phyloP scores from a whole-genome alignment of 1,140 invertebrate genomes.

The Lepidurus couesii region DNA sequence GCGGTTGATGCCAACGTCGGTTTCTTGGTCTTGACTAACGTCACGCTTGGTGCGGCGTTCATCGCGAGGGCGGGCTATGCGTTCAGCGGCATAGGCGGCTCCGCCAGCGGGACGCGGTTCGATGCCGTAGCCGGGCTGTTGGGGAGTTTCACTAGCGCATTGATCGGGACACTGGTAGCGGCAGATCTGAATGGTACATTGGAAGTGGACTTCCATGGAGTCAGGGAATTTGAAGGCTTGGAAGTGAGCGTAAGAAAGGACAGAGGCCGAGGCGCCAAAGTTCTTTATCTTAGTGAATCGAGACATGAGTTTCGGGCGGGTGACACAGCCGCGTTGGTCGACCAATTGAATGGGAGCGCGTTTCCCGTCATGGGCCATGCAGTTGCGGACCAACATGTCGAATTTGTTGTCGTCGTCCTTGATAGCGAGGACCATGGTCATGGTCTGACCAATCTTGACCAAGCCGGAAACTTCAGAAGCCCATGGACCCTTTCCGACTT shows the following conservation, averaged over 20 bases:
- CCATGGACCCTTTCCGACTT: slow-evolving; percentile 90
- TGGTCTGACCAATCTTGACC: slow-evolving; percentile 91
- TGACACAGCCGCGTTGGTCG: slow-evolving; percentile 86
- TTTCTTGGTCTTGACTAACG: slow-evolving; percentile 55
- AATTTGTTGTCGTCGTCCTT: slow-evolving; percentile 94
- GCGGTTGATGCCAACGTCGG: slow-evolving; percentile 73
- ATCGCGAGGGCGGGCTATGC: slow-evolving; percentile 60
- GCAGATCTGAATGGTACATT: slow-evolving; percentile 92
- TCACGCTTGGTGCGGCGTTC: slow-evolving; percentile 59
- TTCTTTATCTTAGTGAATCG: slow-evolving; percentile 92
- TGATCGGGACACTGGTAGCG: slow-evolving; percentile 76
- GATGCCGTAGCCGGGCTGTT: slow-evolving; percentile 39
- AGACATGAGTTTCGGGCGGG: slow-evolving; percentile 85
- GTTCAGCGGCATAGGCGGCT: slow-evolving; percentile 40
- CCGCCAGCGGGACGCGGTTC: slow-evolving; percentile 37
- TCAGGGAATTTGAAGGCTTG: slow-evolving; percentile 94
- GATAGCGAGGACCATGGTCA: slow-evolving; percentile 94
- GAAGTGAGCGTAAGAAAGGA: slow-evolving; percentile 87
- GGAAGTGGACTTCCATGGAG: slow-evolving; percentile 93
- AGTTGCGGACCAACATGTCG: slow-evolving; percentile 90
- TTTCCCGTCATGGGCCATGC: slow-evolving; percentile 89
- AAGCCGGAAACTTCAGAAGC: slow-evolving; percentile 88
- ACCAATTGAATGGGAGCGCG: slow-evolving; percentile 89
- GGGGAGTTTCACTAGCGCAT: slow-evolving; percentile 59
- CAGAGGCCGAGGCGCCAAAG: slow-evolving; percentile 84